Evolutionary conservation across 2,113 vertebrate species (phyloP).

Genomic region (Fregetta grallaria): DNA sequence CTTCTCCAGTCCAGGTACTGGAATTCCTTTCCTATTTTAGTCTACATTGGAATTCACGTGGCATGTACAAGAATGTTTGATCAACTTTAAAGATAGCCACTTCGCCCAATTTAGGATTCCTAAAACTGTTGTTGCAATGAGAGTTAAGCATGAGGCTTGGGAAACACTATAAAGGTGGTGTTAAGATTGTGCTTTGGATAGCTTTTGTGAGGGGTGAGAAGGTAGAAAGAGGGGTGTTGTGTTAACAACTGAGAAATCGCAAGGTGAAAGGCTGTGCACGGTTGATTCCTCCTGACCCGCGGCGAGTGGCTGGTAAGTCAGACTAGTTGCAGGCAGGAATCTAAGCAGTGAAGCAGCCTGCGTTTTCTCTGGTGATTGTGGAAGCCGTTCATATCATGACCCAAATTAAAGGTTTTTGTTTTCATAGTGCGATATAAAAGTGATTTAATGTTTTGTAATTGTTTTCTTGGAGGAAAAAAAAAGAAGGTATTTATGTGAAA

Average conservation of each 20-base stretch:
- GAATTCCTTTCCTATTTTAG: neutral
- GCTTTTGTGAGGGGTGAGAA: neutral
- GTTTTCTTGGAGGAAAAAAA: slow-evolving; percentile 12
- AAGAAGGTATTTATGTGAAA: slow-evolving; percentile 20
- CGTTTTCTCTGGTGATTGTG: neutral
- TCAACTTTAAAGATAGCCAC: neutral
- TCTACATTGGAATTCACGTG: neutral
- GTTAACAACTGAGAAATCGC: neutral
- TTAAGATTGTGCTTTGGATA: neutral
- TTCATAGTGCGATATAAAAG: slow-evolving; percentile 8
- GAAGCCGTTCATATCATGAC: neutral
- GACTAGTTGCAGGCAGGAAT: neutral
- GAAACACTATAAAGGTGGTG: neutral
- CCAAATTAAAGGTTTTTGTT: slow-evolving; percentile 42
- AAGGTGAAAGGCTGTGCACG: neutral
- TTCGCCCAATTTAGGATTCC: neutral
- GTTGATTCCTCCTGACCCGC: neutral
- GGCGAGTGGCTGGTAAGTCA: neutral
- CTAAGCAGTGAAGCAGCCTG: neutral
- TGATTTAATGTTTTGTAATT: slow-evolving; percentile 63
- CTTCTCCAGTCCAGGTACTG: neutral
- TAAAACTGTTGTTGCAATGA: neutral
- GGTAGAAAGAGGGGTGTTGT: neutral
- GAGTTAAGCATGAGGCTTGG: neutral
- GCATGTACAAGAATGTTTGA: neutral